Base-by-base conservation (phyloP, 2,113 vertebrate genomes). In the Poeciliopsis turrubarensis region DNA sequence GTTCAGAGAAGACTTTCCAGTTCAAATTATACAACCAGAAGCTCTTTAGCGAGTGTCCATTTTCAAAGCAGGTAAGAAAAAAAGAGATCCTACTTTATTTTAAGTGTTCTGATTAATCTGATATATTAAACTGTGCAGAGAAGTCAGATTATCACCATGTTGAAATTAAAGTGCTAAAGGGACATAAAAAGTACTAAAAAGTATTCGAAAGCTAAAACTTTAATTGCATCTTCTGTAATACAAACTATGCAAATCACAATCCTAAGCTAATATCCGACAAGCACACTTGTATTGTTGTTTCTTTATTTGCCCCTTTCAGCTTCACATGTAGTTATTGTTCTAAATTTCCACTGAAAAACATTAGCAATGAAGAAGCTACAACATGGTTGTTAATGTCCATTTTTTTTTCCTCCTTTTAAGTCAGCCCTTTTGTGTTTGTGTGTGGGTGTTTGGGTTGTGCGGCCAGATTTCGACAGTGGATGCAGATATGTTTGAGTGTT, bases 401-500 rank as follows among this genome's bases (percentile, higher is more conserved):
- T 30, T 63, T 47, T 41, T 61, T 25, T 29, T 29, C 29, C 68
- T 51, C 12, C 8, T n/a, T 34, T 60, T 41, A 80, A 67, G 57
- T 31, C 41, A 67, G 82, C 73, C n/a, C 11, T 7, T 79, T 67
- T 67, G 72, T 65, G 72, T 65, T 51, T 72, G 57, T 72, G 63
- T 29, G 76, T 61, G 75, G 65, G 76, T 76, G 80, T 86, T 80
- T 78, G 83, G 83, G 80, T 34, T 60, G 68, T 67, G 68, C 44
- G 65, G 60, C 31, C 67, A 82, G 82, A 69, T 77, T 88, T 91
- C 29, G 0, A 87, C 79, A 70, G 83, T 80, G 67, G 86, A 91
- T 89, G 78, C 80, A 86, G 76, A 90, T 91, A 89, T 80, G 84
- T 88, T 92, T 90, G 82, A 90, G 77, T n/a, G 73, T 62, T 89